These are phyloP conservation scores for Pegea sp. DNA, from an alignment of 23 tunicate genomes.

Conservation along the genomic window DNA sequence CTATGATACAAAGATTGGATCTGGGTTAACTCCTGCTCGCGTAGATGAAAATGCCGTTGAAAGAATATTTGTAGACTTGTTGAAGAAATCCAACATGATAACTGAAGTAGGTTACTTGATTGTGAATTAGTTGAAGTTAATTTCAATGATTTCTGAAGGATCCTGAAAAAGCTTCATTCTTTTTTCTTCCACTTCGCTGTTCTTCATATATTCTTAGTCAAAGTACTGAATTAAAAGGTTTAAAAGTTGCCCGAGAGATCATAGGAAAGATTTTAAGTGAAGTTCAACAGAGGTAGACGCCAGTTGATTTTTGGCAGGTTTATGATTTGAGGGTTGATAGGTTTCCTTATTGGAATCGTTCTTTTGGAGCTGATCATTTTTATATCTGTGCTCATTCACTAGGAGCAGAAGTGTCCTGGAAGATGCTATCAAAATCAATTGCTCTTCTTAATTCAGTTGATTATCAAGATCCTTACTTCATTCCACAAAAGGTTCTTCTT, in stretches of 20 bases:
- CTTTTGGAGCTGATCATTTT: conserved; percentile 71
- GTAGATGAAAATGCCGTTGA: conserved; percentile 37
- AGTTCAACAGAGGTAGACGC: conserved; percentile 30
- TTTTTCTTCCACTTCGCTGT: conserved; percentile 83
- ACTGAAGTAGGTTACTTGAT: conserved; percentile 18
- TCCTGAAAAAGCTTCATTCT: conserved; percentile 54
- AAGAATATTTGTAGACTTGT: conserved; percentile 21
- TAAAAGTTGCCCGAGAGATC: conserved; percentile 17
- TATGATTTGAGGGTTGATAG: too few relatives aligned
- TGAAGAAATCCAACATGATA: conserved; percentile 21
- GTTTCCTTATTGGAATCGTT: conserved; percentile 53
- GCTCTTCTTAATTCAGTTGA: conserved; percentile 78
- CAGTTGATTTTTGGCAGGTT: too few relatives aligned
- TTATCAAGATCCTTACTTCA: conserved; percentile 57
- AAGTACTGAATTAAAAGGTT: conserved; percentile 40
- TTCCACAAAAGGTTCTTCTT: conserved; percentile 73
- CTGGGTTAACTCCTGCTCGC: conserved; percentile 17
- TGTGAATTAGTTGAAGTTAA: background rate
- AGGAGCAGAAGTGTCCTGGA: conserved; percentile 39
- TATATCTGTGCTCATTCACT: conserved; percentile 77
- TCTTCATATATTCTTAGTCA: conserved; percentile 32
- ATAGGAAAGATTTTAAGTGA: conserved; percentile 22
- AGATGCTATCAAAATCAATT: conserved; percentile 38
- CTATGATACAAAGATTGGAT: conserved; percentile 41
- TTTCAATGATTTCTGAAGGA: conserved; percentile 2